phyloP scores from a whole-genome alignment of 2,888 invertebrate species.

The Agrotis puta region DNA sequence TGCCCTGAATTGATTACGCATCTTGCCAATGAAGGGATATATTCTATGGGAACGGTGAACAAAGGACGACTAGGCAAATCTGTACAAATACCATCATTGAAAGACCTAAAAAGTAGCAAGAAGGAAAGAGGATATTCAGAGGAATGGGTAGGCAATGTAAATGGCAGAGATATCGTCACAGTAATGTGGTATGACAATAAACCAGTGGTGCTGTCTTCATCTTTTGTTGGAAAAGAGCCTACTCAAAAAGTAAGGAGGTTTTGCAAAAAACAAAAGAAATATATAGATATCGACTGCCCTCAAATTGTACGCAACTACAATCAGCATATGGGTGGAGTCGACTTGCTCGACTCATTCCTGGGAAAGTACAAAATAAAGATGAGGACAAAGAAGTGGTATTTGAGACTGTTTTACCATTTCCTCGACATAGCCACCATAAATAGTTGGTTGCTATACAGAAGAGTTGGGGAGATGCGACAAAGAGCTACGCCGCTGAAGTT shows the following conservation, averaged over 20 bases:
- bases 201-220: background rate
- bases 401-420: conserved; percentile 7
- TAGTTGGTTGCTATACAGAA: background rate
- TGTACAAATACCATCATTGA: background rate
- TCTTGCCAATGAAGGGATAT: background rate
- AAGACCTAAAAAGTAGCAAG: background rate
- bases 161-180: background rate
- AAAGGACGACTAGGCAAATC: background rate
- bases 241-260: background rate
- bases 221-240: background rate
- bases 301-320: background rate
- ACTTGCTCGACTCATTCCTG: background rate
- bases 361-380: conserved; percentile 1
- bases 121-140: background rate
- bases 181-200: conserved; percentile 6
- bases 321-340: background rate
- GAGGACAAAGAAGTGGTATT: background rate
- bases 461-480: background rate
- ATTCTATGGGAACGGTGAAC: background rate
- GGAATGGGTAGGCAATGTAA: background rate
- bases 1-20: conserved; percentile 3
- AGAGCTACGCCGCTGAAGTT: background rate
- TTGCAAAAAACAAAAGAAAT: conserved; percentile 3
- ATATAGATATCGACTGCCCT: background rate
- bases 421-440: background rate